Conservation (phyloP, 2,113 vertebrate genomes). For the Alexandromys fortis region DNA sequence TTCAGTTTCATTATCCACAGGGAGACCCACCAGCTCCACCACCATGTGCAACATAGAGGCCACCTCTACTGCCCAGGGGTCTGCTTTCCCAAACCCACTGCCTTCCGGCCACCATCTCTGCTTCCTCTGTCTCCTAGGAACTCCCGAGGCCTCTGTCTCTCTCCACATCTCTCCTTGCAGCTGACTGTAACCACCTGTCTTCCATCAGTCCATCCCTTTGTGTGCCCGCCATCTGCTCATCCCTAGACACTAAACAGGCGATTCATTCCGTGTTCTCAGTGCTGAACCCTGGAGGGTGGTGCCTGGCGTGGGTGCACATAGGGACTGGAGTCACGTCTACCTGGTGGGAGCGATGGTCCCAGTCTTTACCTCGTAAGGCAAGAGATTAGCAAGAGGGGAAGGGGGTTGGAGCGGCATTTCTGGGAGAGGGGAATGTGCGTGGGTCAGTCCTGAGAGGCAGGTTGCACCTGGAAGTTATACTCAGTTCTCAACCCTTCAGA, state of each 20-base stretch:
- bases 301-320: rapidly evolving
- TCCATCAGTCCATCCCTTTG: background rate
- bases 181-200: background rate
- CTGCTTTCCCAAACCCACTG: background rate
- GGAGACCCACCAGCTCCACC: background rate
- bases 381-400: background rate
- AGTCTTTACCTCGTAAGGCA: background rate
- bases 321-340: background rate
- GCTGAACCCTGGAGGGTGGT: background rate
- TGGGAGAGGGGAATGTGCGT: background rate
- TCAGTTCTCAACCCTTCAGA: background rate
- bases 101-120: background rate
- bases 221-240: background rate
- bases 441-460: background rate
- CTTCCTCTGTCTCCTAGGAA: background rate
- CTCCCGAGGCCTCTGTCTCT: rapidly evolving
- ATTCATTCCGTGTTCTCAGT: background rate
- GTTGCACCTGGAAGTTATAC: background rate
- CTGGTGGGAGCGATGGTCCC: background rate
- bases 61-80: background rate
- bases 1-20: background rate
- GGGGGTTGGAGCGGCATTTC: background rate
- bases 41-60: background rate
- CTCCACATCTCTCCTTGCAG: too few species aligned
- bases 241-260: background rate